Percentiles rank a stretch among this genome's conserved stretches.
phyloP scores from a whole-genome alignment of 2,113 vertebrate species.

The Prionailurus viverrinus region DNA sequence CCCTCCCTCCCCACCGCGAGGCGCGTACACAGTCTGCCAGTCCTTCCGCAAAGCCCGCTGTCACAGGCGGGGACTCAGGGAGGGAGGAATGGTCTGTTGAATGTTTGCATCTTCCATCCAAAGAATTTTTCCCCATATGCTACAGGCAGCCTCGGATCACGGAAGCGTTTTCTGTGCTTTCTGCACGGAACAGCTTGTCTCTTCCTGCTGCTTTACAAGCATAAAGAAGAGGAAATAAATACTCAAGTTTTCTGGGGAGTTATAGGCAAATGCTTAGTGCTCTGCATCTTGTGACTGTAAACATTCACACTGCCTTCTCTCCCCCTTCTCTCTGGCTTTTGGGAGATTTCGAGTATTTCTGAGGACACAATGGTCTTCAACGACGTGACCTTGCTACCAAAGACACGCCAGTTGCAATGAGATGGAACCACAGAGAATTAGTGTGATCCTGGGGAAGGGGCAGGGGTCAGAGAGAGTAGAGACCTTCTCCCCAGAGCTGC shows the following conservation, averaged over 20 bases:
- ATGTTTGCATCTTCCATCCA: slow-evolving; percentile 64
- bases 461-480: neutral
- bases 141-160: slow-evolving; percentile 23
- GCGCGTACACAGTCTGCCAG: neutral
- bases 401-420: neutral
- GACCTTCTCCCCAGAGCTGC: neutral
- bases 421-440: neutral
- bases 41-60: neutral
- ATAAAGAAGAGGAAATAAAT: slow-evolving; percentile 65
- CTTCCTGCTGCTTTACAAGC: slow-evolving; percentile 65
- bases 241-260: slow-evolving; percentile 40
- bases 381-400: neutral
- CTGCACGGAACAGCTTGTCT: slow-evolving; percentile 74
- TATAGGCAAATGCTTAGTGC: slow-evolving; percentile 33
- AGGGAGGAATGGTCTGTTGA: neutral
- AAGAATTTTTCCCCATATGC: slow-evolving; percentile 67
- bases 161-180: slow-evolving; percentile 46
- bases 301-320: slow-evolving; percentile 35
- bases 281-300: slow-evolving; percentile 26
- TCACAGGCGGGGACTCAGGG: neutral
- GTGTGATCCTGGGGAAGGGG: neutral
- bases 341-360: neutral
- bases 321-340: neutral
- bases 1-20: neutral
- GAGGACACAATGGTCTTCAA: neutral